Conservation (phyloP, 2,888 invertebrate species). For the Spialia ferax region DNA sequence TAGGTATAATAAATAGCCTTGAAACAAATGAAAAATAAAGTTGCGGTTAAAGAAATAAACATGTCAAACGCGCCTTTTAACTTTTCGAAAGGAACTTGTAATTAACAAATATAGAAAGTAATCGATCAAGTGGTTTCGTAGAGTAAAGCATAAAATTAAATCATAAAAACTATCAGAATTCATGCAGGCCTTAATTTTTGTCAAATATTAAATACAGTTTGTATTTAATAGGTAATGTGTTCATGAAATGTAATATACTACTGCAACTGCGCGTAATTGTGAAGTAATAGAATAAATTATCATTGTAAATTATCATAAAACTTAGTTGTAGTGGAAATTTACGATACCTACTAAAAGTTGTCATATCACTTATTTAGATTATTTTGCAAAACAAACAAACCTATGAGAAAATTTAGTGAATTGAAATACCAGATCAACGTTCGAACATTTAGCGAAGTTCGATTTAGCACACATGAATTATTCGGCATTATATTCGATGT, state of each 20-base stretch:
- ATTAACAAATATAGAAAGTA: conserved; percentile 33
- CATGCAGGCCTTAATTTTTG: not conserved
- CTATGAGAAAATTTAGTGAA: conserved; percentile 26
- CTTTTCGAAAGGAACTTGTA: conserved; percentile 26
- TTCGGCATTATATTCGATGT: conserved; percentile 74
- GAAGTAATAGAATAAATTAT: not conserved
- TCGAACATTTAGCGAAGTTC: conserved; percentile 54
- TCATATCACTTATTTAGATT: not conserved
- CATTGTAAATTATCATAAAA: not conserved
- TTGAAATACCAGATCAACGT: conserved; percentile 41
- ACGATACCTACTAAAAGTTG: not conserved
- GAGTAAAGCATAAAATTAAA: not conserved
- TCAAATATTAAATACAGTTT: too few species aligned
- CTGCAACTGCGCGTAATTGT: not conserved
- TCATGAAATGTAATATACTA: not conserved
- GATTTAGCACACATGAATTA: conserved; percentile 64
- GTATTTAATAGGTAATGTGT: too few species aligned
- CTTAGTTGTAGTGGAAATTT: not conserved
- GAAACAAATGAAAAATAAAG: conserved; percentile 1
- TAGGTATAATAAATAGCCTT: not conserved
- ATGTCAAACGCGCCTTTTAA: conserved; percentile 12
- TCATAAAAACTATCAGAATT: not conserved
- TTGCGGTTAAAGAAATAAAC: conserved; percentile 7
- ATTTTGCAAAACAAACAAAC: not conserved
- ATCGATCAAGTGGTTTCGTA: conserved; percentile 23